Evolutionary conservation across 2,888 invertebrate genomes (phyloP), one percentile per base, ranked within the genome.

Genomic region (Plagiodera versicolora): DNA sequence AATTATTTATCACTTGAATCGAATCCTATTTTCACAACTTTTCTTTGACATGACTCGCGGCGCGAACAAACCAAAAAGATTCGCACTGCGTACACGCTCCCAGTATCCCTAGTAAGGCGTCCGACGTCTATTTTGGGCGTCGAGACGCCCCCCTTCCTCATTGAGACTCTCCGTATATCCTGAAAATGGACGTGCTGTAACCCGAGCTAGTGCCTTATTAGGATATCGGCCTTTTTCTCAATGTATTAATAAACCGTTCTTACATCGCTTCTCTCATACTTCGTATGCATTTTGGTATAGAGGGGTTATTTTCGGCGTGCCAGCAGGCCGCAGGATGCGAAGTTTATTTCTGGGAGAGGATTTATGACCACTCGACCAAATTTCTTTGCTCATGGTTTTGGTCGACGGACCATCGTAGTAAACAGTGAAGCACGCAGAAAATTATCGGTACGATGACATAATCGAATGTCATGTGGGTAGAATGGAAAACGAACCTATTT

Each of bases 171-270:
- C 72, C 75, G 77, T 77, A 84, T 83, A 83, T 84, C 84, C 85
- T 85, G 81, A 82, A 85, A 85, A 85, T 85, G 85, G 86, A 80
- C 81, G 83, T 83, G 81, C 81, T 78, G 86, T 86, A 86, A 87
- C 84, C 83, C 84, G 87, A 86, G 86, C 85, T 85, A 86, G 85
- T 82, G 81, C 86, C 85, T 82, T 85, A 86, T 86, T 84, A 82
- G 86, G 87, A 80, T 82, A 82, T 83, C 81, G 79, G 65, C 66
- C 58, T 79, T 68, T 68, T 67, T 68, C 68, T 67, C 72, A 58
- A 64, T 72, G 75, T 75, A 80, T 79, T 78, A 78, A 79, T 79
- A 80, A 79, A 77, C 78, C 74, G 77, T 77, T 77, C 75, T 77
- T 77, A 75, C 72, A 74, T 77, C 75, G 75, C 73, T 69, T 63